A percentile compares a stretch with the other conserved stretches of the same genome.
Conservation (phyloP, 2,797 vertebrate genomes). For the Cyclopterus lumpus region DNA sequence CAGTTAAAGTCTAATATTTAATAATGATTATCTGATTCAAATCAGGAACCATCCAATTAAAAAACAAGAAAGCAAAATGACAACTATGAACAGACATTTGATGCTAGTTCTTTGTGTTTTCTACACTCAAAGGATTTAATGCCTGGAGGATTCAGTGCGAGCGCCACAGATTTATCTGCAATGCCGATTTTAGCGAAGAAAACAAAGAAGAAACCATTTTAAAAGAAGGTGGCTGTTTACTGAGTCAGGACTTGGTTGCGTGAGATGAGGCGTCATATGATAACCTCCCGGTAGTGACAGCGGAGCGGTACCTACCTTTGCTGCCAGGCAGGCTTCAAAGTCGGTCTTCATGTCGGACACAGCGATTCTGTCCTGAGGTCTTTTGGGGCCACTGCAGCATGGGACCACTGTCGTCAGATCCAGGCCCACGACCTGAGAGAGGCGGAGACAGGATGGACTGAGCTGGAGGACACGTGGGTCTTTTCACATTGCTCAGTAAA, state of each 20-base stretch:
- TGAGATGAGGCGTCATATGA: no score
- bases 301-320: slow-evolving; percentile 84
- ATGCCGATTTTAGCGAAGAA: no score
- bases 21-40: background rate
- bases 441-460: background rate
- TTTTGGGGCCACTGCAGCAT: slow-evolving; percentile 97
- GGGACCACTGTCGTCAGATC: slow-evolving; percentile 92
- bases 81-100: background rate
- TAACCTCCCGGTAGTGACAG: no score
- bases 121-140: background rate
- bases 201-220: no score
- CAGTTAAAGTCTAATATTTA: background rate
- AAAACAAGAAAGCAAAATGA: background rate
- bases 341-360: slow-evolving; percentile 94
- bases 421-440: slow-evolving; percentile 89
- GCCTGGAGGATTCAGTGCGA: no score
- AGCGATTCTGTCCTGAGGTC: slow-evolving; percentile 94
- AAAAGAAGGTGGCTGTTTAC: no score
- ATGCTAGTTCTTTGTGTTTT: background rate
- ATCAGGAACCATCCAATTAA: background rate
- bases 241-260: no score
- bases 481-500: background rate
- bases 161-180: no score
- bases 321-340: slow-evolving; percentile 91
- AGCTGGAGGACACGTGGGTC: background rate